Evolutionary conservation across 2,888 invertebrate species (phyloP), one percentile per base, ranked within the genome.

Genomic region (Parapristionchus giblindavisi): DNA sequence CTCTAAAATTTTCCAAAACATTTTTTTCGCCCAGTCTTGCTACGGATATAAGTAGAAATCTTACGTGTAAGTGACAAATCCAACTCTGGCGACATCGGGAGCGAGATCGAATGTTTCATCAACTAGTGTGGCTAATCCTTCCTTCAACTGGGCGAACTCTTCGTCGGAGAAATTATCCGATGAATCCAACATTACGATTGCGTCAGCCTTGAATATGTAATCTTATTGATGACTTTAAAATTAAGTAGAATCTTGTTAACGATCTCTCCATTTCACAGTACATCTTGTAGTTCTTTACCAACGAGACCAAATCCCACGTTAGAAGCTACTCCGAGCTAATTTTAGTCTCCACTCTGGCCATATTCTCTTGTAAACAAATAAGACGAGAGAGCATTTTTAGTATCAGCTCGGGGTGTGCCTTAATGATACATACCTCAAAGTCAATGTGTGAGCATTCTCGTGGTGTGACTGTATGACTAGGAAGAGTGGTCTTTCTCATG

Each of bases 91-190:
- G 24, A 87, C 81, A 77, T 87, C 87, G 1, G 86, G 87, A 2
- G 87, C 79, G 14, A 87, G 77, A 73, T 87, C 86, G 77, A 87
- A 87, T 17, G 85, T 83, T 54, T 84, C 85, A 65, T 87, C 87
- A 24, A 87, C 82, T 1, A 87, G 78, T 6, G 83, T 81, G 24
- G 83, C 84, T n/a, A 87, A 78, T 32, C 84, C 81, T 65, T 87
- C 87, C 38, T 84, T 83, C 76, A 85, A 78, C 24, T 77, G 80
- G 2, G 76, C 77, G 68, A 86, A 87, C 36, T 85, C 81, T 36
- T 81, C 81, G n/a, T 79, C 68, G 32, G 77, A 75, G 77, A 87
- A 86, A 71, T 85, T 87, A 70, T 84, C 84, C 17, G 87, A 87
- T 1, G 85, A 84, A 75, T 87, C 87, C n/a, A 87, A 73, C 51